Base-by-base conservation (phyloP, 2,797 vertebrate genomes). In the Thalassophryne amazonica region DNA sequence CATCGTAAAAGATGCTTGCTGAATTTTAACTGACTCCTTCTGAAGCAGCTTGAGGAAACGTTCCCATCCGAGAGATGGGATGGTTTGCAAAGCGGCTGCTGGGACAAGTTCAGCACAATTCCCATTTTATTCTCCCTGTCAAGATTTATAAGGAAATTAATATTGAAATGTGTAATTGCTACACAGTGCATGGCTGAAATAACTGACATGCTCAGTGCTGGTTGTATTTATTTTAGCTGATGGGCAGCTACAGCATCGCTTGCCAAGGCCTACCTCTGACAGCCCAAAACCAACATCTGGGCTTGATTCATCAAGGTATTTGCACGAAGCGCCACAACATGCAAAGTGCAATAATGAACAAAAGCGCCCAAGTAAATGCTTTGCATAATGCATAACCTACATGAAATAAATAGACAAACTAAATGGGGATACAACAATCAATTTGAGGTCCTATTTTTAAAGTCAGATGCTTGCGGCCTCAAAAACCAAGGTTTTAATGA, bases 261-360 rank as follows among this genome's bases (percentile, higher is more conserved):
- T 78, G 68, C 43, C 64, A 66, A 65, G 70, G 49, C 60, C 47
- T 81, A 85, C 75, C 78, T 65, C 65, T 57, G 77, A 66, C 52
- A 81, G 51, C 64, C 67, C 57, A 63, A 13, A 57, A 30, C 53
- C 37, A 3, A 88, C 89, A 86, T 83, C 80, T 89, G 76, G 82
- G 68, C 78, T 69, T 80, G 57, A 86, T 87, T 86, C 77, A 78
- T 74, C 52, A 80, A 87, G 75, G 81, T 85, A 85, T 81, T 88
- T 81, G 56, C 47, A 61, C 42, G 51, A 64, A 60, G 57, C 66
- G 62, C 62, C 83, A 79, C 66, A 77, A 80, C 31, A 60, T 82
- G 68, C 82, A 85, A 89, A 86, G 73, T 83, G 76, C 59, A 40
- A 10, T 68, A 73, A 82, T 73, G 64, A 73, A 80, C 49, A 66